Conservation (phyloP, 2,888 invertebrate species). For the Drepanosiphum platanoidis region DNA sequence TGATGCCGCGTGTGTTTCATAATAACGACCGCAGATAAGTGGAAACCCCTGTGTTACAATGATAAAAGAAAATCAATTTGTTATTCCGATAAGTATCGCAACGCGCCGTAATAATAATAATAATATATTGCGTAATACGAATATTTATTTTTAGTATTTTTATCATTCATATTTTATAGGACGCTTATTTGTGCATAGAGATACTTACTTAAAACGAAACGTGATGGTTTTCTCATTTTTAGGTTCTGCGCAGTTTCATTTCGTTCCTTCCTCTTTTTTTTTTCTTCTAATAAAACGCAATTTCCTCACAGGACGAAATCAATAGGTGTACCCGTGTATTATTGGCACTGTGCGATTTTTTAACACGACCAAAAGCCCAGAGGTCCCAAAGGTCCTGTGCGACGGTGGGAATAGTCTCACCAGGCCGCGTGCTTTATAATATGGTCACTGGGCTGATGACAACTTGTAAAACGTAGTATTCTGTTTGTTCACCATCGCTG, state of each 20-base stretch:
- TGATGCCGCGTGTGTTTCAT: neutral
- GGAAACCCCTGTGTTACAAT: neutral
- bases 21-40: neutral
- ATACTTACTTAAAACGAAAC: neutral
- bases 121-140: neutral
- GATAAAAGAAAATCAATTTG: constrained; percentile 18
- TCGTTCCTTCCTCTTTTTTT: too few relatives aligned
- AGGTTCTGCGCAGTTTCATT: neutral
- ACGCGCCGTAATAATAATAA: too few relatives aligned
- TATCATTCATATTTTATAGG: neutral
- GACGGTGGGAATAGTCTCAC: too few relatives aligned
- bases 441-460: too few relatives aligned
- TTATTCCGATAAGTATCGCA: neutral
- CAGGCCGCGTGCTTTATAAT: too few relatives aligned
- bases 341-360: too few relatives aligned
- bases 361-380: too few relatives aligned
- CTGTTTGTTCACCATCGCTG: too few relatives aligned
- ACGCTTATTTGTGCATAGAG: neutral
- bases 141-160: neutral
- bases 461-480: too few relatives aligned
- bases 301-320: neutral
- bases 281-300: neutral
- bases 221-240: neutral
- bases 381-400: too few relatives aligned
- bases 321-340: neutral